phyloP scores from a whole-genome alignment of 2,113 vertebrate genomes.

The Phyllostomus discolor region DNA sequence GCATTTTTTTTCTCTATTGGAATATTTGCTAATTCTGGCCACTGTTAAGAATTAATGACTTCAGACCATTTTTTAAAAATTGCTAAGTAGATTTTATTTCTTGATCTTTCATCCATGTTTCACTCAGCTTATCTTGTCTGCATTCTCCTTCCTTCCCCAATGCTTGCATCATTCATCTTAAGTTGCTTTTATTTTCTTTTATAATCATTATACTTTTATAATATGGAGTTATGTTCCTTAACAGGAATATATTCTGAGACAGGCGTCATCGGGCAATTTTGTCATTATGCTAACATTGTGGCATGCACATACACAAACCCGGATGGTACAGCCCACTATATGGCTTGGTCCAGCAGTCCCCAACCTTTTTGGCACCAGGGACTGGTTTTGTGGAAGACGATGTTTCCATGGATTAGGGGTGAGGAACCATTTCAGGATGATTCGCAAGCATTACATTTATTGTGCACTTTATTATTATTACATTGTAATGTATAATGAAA shows the following conservation, averaged over 20 bases:
- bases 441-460: no score
- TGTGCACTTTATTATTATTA: no score
- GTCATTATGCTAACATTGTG: background rate
- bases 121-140: background rate
- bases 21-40: background rate
- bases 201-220: background rate
- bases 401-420: no score
- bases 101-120: background rate
- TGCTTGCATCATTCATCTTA: background rate
- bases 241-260: background rate
- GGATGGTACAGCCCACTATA: background rate
- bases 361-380: no score
- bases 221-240: background rate
- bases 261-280: background rate
- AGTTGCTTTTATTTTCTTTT: background rate
- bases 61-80: background rate
- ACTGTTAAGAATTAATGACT: background rate
- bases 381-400: no score
- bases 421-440: no score
- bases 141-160: background rate
- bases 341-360: no score
- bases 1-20: no score
- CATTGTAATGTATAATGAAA: no score
- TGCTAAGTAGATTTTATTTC: background rate
- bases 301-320: no score